Conservation (phyloP, 2,888 invertebrate species). For the Hoplodrina ambigua region DNA sequence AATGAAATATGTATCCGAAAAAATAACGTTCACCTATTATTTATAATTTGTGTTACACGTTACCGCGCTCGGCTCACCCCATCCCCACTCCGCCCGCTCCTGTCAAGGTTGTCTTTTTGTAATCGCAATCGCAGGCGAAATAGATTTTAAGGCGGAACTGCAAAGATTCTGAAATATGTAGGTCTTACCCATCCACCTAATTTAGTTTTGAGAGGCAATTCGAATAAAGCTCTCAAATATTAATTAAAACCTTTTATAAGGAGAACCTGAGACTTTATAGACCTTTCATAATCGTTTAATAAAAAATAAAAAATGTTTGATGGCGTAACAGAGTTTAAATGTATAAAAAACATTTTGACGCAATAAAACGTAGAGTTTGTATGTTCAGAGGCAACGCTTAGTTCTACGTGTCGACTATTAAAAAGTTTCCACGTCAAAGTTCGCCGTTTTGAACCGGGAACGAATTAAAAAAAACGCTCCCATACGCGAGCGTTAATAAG, state of each 20-base stretch:
- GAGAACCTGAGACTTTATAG: slow-evolving; percentile 27
- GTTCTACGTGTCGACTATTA: slow-evolving; percentile 76
- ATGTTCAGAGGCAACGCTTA: slow-evolving; percentile 70
- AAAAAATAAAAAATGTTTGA: slow-evolving; percentile 40
- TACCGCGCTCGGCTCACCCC: slow-evolving; percentile 62
- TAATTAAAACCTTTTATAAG: slow-evolving; percentile 21
- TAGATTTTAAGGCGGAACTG: slow-evolving; percentile 45
- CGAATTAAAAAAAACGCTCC: slow-evolving; percentile 69
- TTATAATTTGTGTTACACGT: slow-evolving; percentile 87
- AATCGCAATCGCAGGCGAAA: slow-evolving; percentile 57
- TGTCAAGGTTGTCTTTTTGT: slow-evolving; percentile 65
- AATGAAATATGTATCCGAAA: slow-evolving; percentile 89
- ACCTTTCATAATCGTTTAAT: slow-evolving; percentile 46
- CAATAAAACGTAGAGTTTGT: slow-evolving; percentile 66
- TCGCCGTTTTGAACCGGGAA: slow-evolving; percentile 73
- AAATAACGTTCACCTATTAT: slow-evolving; percentile 89
- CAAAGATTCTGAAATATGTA: slow-evolving; percentile 18
- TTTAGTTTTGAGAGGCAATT: not conserved
- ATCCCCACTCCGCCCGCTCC: slow-evolving; percentile 53
- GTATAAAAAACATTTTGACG: slow-evolving; percentile 67
- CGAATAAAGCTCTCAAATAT: slow-evolving; percentile 10
- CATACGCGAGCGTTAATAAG: slow-evolving; percentile 66
- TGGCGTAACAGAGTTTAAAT: slow-evolving; percentile 56
- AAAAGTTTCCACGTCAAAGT: slow-evolving; percentile 76
- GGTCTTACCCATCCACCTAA: not conserved